Base-by-base conservation (phyloP, 2,797 vertebrate genomes). In the Sebastes nivosus region DNA sequence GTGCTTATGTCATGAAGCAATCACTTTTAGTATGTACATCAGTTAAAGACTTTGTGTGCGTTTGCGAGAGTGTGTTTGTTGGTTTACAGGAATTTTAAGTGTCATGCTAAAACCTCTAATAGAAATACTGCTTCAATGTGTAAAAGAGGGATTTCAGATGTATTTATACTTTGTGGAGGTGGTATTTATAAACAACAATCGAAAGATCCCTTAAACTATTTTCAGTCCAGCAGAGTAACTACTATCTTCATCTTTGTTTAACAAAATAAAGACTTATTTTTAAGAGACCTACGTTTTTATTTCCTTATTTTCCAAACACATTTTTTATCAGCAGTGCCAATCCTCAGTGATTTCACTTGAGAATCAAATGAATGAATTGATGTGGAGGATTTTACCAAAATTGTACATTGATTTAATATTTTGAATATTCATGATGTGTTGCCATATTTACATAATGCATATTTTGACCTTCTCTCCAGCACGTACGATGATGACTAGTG, bases 191-290 rank as follows among this genome's bases (percentile, higher is more conserved):
- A 93, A 93, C 89, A 87, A 73, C 80, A 92, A 90, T 91, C 57
- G 11, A 90, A 84, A 80, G 68, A 90, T 86, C 86, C 81, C 80
- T 83, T 88, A 81, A 90, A 82, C 76, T 91, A 85, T 92, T 93
- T 94, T 89, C 77, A 90, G 77, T 90, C 85, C 82, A 87, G 85
- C 89, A 93, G 85, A 91, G 84, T 91, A 89, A 90, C 88, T 93
- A 83, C 86, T 87, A 91, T 94, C 86, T 91, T 89, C 87, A 90
- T 88, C 82, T 93, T 94, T 95, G 93, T 95, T 92, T 93, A 95
- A 94, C 91, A 92, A 92, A 95, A 96, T 96, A 96, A 96, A 96
- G 85, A 93, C 88, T 87, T 95, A 95, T 95, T 96, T 96, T 95
- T 95, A 93, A 94, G 87, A 94, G 75, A 79, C 27, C 5, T 67